These are phyloP conservation scores for Neodiprion lecontei DNA, from an alignment of 1,140 invertebrate genomes.

Conservation along the genomic window DNA sequence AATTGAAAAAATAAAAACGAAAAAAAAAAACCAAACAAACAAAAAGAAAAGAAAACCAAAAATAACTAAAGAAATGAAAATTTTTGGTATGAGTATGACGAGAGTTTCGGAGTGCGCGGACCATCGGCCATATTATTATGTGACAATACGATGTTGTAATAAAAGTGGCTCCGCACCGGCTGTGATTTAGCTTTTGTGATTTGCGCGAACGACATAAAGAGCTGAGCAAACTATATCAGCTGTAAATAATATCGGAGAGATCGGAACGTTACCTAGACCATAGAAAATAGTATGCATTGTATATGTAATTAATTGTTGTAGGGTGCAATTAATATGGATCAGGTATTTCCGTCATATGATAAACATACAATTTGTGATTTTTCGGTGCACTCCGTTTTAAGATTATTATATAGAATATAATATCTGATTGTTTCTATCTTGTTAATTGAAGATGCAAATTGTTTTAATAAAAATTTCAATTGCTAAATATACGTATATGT, in stretches of 20 bases:
- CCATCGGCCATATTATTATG: neutral
- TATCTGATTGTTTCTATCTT: slow-evolving; percentile 25
- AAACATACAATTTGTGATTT: slow-evolving; percentile 13
- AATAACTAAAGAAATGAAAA: neutral
- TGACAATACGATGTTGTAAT: neutral
- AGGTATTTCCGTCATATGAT: neutral
- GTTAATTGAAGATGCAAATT: slow-evolving; percentile 22
- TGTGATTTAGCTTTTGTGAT: neutral
- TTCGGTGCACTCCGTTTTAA: slow-evolving; percentile 18
- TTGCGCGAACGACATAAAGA: neutral
- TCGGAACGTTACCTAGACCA: neutral
- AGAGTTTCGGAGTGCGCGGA: slow-evolving; percentile 3
- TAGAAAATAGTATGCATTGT: neutral
- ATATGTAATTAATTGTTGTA: neutral
- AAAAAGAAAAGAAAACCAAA: neutral
- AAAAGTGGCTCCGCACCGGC: neutral
- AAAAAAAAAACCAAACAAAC: slow-evolving; percentile 6
- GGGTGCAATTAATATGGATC: slow-evolving; percentile 2
- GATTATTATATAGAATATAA: neutral
- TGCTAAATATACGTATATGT: neutral
- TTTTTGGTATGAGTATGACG: neutral
- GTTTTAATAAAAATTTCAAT: neutral
- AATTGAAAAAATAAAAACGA: slow-evolving; percentile 5
- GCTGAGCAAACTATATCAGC: neutral
- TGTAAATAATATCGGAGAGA: neutral